Evolutionary conservation across 2,888 invertebrate species (phyloP).

Genomic region (Plutella xylostella): DNA sequence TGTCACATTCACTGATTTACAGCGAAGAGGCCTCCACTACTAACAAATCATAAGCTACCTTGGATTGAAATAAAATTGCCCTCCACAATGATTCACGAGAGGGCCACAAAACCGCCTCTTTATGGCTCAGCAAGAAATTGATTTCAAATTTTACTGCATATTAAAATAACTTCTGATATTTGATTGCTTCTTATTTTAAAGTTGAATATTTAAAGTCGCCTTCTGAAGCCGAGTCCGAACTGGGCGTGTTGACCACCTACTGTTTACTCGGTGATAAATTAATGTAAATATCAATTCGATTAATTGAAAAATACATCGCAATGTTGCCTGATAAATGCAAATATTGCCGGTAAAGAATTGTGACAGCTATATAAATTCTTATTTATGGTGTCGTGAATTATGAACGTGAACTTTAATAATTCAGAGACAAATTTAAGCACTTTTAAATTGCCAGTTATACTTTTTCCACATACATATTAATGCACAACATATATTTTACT

Average conservation of each 20-base stretch:
- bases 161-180: conserved; percentile 61
- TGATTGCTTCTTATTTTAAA: conserved; percentile 46
- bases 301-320: conserved; percentile 37
- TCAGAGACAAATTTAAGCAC: too few relatives aligned
- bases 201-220: conserved; percentile 9
- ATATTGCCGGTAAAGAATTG: conserved; percentile 5
- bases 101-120: conserved; percentile 46
- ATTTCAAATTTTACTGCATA: conserved; percentile 64
- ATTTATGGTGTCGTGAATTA: conserved; percentile 3
- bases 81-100: conserved; percentile 42
- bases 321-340: conserved; percentile 11
- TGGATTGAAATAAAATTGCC: conserved; percentile 30
- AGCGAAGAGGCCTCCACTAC: conserved; percentile 45
- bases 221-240: background rate
- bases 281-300: conserved; percentile 45
- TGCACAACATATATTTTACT: too few relatives aligned
- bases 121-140: conserved; percentile 55
- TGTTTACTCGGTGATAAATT: conserved; percentile 42
- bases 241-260: conserved; percentile 35
- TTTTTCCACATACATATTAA: too few relatives aligned
- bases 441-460: too few relatives aligned
- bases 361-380: conserved; percentile 5
- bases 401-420: too few relatives aligned
- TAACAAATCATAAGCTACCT: conserved; percentile 44
- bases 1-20: conserved; percentile 56